Conservation (phyloP, 2,113 vertebrate species). For the Tauraco erythrolophus region DNA sequence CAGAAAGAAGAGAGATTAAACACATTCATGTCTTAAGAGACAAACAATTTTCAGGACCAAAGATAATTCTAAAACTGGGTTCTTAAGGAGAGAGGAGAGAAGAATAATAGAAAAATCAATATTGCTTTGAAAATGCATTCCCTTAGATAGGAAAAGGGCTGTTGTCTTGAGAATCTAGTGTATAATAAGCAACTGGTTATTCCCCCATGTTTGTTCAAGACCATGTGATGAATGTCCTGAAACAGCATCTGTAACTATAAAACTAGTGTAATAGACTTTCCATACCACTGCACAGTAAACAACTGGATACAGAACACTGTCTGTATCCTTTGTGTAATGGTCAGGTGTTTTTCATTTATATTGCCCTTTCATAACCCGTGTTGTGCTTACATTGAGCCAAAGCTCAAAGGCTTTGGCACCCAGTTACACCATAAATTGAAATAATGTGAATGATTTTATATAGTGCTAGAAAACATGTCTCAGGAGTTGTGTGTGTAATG, state of each 20-base stretch:
- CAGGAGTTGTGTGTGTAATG: neutral
- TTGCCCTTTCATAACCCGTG: neutral
- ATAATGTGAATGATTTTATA: constrained; percentile 46
- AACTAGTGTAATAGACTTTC: neutral
- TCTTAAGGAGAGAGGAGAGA: neutral
- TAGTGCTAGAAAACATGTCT: neutral
- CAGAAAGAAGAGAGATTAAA: neutral
- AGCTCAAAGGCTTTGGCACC: constrained; percentile 32
- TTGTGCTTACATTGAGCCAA: neutral
- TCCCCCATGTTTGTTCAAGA: constrained; percentile 20
- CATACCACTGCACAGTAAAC: neutral
- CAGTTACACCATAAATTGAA: constrained; percentile 44
- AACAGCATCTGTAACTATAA: constrained; percentile 29
- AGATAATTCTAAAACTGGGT: neutral
- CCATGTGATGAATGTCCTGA: neutral
- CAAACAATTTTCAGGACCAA: neutral
- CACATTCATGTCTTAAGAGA: neutral
- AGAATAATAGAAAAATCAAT: neutral
- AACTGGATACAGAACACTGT: neutral
- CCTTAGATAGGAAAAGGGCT: neutral
- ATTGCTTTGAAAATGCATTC: neutral
- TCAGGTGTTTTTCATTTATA: constrained; percentile 33
- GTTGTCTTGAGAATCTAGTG: neutral
- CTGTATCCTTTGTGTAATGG: neutral
- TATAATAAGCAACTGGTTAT: neutral